phyloP scores from a whole-genome alignment of 1,140 invertebrate genomes.

The Drosophila lacertosa region DNA sequence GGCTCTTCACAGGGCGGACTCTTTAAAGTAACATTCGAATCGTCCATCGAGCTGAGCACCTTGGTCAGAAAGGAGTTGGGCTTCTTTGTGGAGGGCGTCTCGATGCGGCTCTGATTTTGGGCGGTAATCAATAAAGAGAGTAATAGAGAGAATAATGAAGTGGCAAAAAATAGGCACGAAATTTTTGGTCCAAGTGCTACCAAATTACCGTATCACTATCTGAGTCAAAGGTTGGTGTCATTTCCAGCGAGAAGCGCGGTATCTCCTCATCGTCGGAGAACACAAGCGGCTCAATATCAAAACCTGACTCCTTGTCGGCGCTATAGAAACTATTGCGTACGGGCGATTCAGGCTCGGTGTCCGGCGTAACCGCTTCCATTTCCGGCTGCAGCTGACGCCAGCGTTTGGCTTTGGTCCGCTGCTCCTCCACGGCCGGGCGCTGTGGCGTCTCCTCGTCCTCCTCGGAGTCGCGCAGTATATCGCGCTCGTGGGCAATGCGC shows the following conservation, averaged over 20 bases:
- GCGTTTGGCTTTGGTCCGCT: constrained; percentile 36
- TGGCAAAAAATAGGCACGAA: constrained; percentile 9
- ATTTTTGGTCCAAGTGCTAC: constrained; percentile 20
- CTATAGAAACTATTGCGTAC: constrained; percentile 87
- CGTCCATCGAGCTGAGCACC: constrained; percentile 68
- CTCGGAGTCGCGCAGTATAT: constrained; percentile 77
- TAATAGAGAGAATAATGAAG: constrained; percentile 2
- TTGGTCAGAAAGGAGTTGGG: constrained; percentile 71
- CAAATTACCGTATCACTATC: constrained; percentile 84
- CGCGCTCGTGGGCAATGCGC: constrained; percentile 75
- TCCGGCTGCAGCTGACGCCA: constrained; percentile 67
- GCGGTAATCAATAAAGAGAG: not conserved
- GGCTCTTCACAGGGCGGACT: constrained; percentile 58
- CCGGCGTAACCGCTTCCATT: constrained; percentile 43
- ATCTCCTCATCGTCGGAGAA: constrained; percentile 88
- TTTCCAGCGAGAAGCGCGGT: constrained; percentile 85
- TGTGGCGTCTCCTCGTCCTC: constrained; percentile 57
- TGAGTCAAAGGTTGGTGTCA: constrained; percentile 81
- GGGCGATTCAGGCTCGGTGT: constrained; percentile 65
- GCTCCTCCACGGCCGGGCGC: not conserved
- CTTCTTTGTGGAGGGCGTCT: constrained; percentile 75
- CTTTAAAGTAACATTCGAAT: constrained; percentile 73
- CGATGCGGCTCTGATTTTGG: constrained; percentile 81
- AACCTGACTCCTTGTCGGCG: constrained; percentile 86
- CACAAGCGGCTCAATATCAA: constrained; percentile 87